Evolutionary conservation across 2,888 invertebrate genomes (phyloP), one percentile per base, ranked within the genome.

Genomic region (Sphaerophoria taeniata): DNA sequence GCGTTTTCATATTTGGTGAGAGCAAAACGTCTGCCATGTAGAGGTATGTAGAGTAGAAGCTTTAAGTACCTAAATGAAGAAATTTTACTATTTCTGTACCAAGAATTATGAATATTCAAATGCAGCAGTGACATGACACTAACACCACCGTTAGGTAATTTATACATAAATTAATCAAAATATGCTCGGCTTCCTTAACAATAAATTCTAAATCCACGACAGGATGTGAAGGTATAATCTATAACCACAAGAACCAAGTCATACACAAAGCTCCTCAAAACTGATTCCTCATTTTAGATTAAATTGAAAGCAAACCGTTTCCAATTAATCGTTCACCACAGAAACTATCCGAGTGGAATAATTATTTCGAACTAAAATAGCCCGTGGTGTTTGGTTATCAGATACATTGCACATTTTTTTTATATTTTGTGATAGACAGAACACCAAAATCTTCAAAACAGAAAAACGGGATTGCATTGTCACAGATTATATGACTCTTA

Each of bases 271-370:
- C 77, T 81, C 69, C 73, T 70, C 36, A 36, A 77, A 85, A 76
- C 56, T 63, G 85, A 85, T 85, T 77, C 73, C 31, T 77, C 85
- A 81, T 85, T 72, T 77, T 43, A 76, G 85, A 85, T 85, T 81
- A 81, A 81, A 85, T 77, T 85, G 73, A 81, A 85, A 77, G 81
- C 85, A 81, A 85, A 85, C 85, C 81, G 85, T 85, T 85, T 85
- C 73, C 81, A 85, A 85, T 85, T 85, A 85, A 85, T 85, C 85
- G 81, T 61, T 81, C 77, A 77, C 81, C 81, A 76, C 81, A 81
- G 76, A 24, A 24, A 80, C 84, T 76, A 56, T 65, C 55, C 79
- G 43, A 49, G 43, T 39, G 39, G 34, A 39, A 53, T 74, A 51
- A 80, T 70, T 67, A 67, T 65, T 51, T 43, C 43, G 6, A 39